Evolutionary conservation across 2,888 invertebrate genomes (phyloP).

Genomic region (Sabellastarte sp.): DNA sequence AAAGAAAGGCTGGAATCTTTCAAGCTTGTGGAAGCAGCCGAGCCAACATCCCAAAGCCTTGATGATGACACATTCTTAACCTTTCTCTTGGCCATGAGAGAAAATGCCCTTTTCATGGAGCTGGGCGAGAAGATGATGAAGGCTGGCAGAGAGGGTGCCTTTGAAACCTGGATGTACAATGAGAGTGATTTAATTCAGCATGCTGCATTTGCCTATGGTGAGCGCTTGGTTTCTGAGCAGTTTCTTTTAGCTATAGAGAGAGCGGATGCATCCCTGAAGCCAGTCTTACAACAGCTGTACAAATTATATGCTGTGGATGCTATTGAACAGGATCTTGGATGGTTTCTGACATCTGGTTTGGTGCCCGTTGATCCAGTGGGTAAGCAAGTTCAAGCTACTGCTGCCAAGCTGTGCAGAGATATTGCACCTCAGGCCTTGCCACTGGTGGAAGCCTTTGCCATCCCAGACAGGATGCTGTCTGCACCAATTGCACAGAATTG

Average conservation of each 20-base stretch:
- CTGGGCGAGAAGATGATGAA: slow-evolving; percentile 27
- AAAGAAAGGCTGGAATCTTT: slow-evolving; percentile 33
- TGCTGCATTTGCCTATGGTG: slow-evolving; percentile 30
- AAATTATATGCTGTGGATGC: slow-evolving; percentile 30
- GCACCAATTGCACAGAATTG: slow-evolving; percentile 37
- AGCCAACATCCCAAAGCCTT: slow-evolving; percentile 14
- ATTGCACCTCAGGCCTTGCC: slow-evolving; percentile 27
- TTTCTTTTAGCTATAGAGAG: slow-evolving; percentile 21
- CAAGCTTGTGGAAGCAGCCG: slow-evolving; percentile 6
- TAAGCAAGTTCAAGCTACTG: slow-evolving; percentile 9
- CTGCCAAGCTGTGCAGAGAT: slow-evolving; percentile 23
- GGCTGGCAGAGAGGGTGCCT: slow-evolving; percentile 32
- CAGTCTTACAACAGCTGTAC: slow-evolving; percentile 25
- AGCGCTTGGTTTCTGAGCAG: slow-evolving; percentile 30
- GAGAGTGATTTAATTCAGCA: slow-evolving; percentile 33
- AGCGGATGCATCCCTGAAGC: slow-evolving; percentile 22
- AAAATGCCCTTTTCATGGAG: slow-evolving; percentile 22
- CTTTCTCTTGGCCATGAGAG: slow-evolving; percentile 22
- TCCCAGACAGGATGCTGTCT: slow-evolving; percentile 31
- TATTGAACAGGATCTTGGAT: slow-evolving; percentile 31
- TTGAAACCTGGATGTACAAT: slow-evolving; percentile 40
- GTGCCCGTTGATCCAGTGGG: slow-evolving; percentile 18
- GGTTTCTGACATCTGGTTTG: slow-evolving; percentile 21
- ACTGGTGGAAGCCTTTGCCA: slow-evolving; percentile 31
- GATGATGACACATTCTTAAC: slow-evolving; percentile 18